These are phyloP conservation scores for Chelonus insularis DNA, from an alignment of 1,140 invertebrate species.

Conservation along the genomic window DNA sequence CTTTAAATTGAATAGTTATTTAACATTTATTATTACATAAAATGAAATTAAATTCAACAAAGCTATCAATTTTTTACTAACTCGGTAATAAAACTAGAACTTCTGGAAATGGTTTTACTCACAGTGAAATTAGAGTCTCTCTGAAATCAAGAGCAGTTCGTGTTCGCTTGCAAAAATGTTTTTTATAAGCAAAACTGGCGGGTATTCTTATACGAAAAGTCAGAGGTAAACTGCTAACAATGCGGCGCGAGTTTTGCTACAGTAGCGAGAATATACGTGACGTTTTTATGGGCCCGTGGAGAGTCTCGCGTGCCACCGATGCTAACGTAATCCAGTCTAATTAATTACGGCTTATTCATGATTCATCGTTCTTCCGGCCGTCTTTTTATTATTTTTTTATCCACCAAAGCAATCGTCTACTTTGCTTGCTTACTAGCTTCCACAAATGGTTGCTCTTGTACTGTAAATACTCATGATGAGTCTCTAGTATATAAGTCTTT, in stretches of 20 bases:
- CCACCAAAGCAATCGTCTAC: not conserved
- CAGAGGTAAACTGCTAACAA: slow-evolving; percentile 29
- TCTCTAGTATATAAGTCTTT: too few relatives aligned
- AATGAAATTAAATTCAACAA: too few relatives aligned
- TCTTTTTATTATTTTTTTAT: slow-evolving; percentile 17
- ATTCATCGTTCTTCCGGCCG: slow-evolving; percentile 38
- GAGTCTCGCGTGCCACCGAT: slow-evolving; percentile 48
- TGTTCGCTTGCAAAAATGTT: too few relatives aligned
- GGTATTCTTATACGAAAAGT: slow-evolving; percentile 5
- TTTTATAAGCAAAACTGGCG: too few relatives aligned
- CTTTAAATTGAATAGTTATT: too few relatives aligned
- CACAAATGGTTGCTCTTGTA: not conserved
- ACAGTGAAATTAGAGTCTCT: too few relatives aligned
- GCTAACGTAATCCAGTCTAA: slow-evolving; percentile 50
- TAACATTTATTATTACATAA: too few relatives aligned
- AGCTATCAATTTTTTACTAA: too few relatives aligned
- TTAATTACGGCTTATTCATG: slow-evolving; percentile 53
- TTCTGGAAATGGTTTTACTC: too few relatives aligned
- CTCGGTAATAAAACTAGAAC: too few relatives aligned
- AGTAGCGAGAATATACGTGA: slow-evolving; percentile 46
- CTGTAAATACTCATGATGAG: too few relatives aligned
- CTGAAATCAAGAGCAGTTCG: too few relatives aligned
- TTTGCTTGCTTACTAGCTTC: not conserved
- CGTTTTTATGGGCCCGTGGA: slow-evolving; percentile 50
- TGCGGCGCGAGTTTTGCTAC: slow-evolving; percentile 24